These are phyloP conservation scores for Julus scandinavius DNA, from an alignment of 2,888 invertebrate genomes.

Conservation along the genomic window DNA sequence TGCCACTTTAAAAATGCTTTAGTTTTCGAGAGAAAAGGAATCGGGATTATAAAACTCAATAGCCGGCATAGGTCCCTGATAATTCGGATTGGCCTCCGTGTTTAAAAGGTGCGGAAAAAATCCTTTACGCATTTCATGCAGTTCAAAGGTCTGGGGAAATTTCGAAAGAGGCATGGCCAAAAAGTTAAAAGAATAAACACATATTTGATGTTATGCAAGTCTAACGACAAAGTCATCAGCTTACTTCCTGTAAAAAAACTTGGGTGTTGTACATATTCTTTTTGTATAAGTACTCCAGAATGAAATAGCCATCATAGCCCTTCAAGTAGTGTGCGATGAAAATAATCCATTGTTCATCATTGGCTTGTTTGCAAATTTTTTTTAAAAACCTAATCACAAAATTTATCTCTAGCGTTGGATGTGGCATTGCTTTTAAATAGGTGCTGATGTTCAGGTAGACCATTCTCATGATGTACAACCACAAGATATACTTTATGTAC, in stretches of 20 bases:
- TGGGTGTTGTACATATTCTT: not conserved
- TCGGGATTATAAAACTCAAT: too few species aligned
- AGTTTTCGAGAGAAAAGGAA: too few species aligned
- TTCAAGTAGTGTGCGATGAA: constrained; percentile 37
- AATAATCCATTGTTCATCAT: not conserved
- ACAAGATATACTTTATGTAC: not conserved
- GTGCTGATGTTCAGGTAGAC: not conserved
- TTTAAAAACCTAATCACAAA: not conserved
- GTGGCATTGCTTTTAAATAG: not conserved
- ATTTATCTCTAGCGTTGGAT: not conserved
- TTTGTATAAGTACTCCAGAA: not conserved
- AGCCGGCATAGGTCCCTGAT: too few species aligned
- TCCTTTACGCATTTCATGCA: too few species aligned
- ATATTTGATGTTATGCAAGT: not conserved
- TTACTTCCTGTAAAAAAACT: not conserved
- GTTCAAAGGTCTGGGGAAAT: too few species aligned
- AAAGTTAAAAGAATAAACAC: not conserved
- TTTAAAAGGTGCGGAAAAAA: too few species aligned
- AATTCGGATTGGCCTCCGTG: too few species aligned
- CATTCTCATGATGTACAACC: not conserved
- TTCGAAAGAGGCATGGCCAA: too few species aligned
- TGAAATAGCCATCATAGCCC: not conserved
- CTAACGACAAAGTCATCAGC: not conserved
- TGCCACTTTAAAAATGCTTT: not conserved
- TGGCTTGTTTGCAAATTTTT: not conserved